Conservation (phyloP, 2,888 invertebrate genomes). For the Limnephilus rhombicus region DNA sequence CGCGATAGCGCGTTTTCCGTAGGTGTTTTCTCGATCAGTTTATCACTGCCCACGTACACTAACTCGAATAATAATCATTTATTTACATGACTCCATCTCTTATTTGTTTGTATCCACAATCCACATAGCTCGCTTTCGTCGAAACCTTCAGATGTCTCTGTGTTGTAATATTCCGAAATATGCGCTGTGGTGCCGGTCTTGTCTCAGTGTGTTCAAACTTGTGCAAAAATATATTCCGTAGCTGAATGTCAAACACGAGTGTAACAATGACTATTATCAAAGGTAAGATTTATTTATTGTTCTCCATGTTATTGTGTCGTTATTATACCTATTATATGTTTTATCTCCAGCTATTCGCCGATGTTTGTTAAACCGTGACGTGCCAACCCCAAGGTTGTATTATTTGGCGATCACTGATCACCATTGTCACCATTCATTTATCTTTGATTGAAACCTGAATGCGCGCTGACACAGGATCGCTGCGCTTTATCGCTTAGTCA, state of each 20-base stretch:
- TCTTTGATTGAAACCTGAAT: background rate
- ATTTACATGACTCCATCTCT: conserved; percentile 63
- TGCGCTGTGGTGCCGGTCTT: conserved; percentile 47
- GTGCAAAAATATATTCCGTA: conserved; percentile 42
- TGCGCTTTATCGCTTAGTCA: background rate
- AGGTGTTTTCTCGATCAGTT: conserved; percentile 60
- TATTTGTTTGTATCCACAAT: conserved; percentile 60
- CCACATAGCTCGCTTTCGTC: conserved; percentile 58
- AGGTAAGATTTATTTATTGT: conserved; percentile 53
- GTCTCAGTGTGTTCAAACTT: conserved; percentile 39
- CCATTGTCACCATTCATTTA: background rate
- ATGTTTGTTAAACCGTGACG: background rate
- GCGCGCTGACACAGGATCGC: background rate
- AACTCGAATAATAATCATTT: conserved; percentile 62
- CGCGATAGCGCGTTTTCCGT: conserved; percentile 45
- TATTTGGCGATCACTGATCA: background rate
- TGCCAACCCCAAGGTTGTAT: background rate
- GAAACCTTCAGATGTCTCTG: conserved; percentile 61
- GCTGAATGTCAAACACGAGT: conserved; percentile 48
- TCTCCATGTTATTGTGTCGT: background rate
- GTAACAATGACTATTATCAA: conserved; percentile 61
- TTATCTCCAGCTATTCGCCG: background rate
- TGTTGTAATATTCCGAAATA: conserved; percentile 51
- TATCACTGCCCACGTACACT: conserved; percentile 58
- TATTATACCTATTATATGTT: background rate